Percentiles rank a stretch among this genome's conserved stretches.
Conservation (phyloP, 2,888 invertebrate species). For the Drosophila niveifrons region DNA sequence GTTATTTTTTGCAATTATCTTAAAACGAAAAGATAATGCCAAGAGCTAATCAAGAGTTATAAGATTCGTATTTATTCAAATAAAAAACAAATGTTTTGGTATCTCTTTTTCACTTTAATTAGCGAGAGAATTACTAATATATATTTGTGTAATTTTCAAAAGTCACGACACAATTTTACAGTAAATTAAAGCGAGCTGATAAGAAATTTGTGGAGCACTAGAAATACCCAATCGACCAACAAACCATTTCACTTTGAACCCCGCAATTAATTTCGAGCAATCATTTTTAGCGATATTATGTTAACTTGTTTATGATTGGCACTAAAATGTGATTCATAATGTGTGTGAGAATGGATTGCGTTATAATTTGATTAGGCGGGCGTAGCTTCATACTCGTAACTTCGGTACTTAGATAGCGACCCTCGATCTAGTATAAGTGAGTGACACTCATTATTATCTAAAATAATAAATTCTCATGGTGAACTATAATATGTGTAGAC, state of each 20-base stretch:
- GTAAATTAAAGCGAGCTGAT: background rate
- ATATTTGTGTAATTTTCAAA: too few relatives aligned
- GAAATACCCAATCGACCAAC: background rate
- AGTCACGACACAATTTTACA: too few relatives aligned
- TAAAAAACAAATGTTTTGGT: too few relatives aligned
- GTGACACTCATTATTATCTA: slow-evolving; percentile 28
- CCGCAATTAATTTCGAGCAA: background rate
- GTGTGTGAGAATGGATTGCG: background rate
- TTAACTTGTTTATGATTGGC: background rate
- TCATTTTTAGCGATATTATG: background rate
- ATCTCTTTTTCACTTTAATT: too few relatives aligned
- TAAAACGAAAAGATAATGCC: too few relatives aligned
- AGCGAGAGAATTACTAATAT: too few relatives aligned
- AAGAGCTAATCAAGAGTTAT: too few relatives aligned
- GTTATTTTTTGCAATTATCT: too few relatives aligned
- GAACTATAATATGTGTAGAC: slow-evolving; percentile 30
- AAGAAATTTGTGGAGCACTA: background rate
- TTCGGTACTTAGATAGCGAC: background rate
- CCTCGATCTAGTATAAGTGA: slow-evolving; percentile 1
- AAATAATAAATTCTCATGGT: slow-evolving; percentile 43
- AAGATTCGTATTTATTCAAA: too few relatives aligned
- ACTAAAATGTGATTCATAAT: background rate
- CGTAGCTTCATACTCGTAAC: background rate
- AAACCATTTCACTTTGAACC: background rate
- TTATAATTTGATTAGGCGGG: background rate